Evolutionary conservation across 2,797 vertebrate species (phyloP).

Genomic region (Paedocypris micromegethes): DNA sequence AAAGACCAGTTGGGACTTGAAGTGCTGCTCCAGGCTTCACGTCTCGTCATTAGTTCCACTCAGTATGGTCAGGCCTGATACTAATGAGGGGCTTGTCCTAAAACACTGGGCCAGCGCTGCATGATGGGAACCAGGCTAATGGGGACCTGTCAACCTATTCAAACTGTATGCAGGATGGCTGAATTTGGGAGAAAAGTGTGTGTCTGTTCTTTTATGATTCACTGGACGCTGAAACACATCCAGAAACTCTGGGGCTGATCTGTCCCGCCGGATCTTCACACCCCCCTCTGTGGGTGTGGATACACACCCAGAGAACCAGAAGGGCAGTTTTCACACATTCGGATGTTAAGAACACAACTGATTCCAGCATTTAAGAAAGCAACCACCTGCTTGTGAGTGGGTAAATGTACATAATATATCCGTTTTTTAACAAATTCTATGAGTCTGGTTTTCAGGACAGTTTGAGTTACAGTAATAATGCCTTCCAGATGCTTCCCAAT

Average conservation of each 20-base stretch:
- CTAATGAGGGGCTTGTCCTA: slow-evolving; percentile 28
- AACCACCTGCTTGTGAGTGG: slow-evolving; percentile 14
- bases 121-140: slow-evolving; percentile 25
- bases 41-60: slow-evolving; percentile 33
- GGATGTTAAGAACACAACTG: slow-evolving; percentile 21
- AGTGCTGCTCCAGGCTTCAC: slow-evolving; percentile 12
- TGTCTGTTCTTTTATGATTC: slow-evolving; percentile 17
- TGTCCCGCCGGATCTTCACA: slow-evolving; percentile 31
- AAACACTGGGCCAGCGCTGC: slow-evolving; percentile 26
- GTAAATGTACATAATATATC: background rate
- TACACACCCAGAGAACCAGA: slow-evolving; percentile 32
- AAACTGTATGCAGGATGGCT: slow-evolving; percentile 2
- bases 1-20: slow-evolving; percentile 32
- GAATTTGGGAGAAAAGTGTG: slow-evolving; percentile 28
- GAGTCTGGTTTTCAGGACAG: slow-evolving; percentile 3
- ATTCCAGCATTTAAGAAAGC: slow-evolving; percentile 3
- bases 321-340: slow-evolving; percentile 32
- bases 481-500: background rate
- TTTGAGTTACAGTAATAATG: background rate
- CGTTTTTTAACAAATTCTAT: background rate
- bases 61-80: slow-evolving; percentile 24
- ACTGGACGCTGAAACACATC: slow-evolving; percentile 15
- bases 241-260: slow-evolving; percentile 26
- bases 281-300: slow-evolving; percentile 36
- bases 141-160: slow-evolving; percentile 29